Evolutionary conservation across 2,113 vertebrate species (phyloP).

Genomic region (Psittacara wagleri): DNA sequence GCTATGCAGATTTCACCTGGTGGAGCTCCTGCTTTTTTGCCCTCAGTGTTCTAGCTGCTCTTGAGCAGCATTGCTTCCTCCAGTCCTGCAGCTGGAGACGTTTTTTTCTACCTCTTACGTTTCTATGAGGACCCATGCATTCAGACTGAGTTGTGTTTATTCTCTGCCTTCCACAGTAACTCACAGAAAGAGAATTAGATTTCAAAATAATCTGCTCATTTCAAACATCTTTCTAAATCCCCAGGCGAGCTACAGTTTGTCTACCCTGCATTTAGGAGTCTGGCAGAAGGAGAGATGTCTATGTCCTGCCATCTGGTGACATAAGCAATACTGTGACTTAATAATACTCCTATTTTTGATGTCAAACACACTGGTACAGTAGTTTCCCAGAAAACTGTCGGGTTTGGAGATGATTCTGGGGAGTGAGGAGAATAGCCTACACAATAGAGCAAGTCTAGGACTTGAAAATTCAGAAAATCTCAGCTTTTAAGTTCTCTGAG

Average conservation of each 20-base stretch:
- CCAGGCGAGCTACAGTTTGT: not conserved
- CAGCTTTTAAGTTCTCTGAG: not conserved
- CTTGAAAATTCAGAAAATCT: not conserved
- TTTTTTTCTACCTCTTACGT: not conserved
- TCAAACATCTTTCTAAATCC: not conserved
- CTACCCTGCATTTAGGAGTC: not conserved
- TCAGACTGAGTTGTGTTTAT: not conserved
- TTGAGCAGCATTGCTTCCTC: not conserved
- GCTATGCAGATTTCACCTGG: not conserved
- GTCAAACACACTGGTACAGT: not conserved
- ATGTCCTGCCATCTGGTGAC: not conserved
- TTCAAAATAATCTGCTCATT: not conserved
- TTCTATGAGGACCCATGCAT: not conserved
- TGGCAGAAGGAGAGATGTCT: not conserved
- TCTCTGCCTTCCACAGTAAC: not conserved
- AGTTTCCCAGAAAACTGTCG: not conserved
- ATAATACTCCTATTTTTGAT: not conserved
- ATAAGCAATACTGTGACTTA: not conserved
- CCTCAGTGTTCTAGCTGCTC: not conserved
- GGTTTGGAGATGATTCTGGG: not conserved
- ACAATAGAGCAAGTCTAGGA: not conserved
- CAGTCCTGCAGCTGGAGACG: not conserved
- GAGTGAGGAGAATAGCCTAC: not conserved
- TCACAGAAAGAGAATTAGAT: not conserved
- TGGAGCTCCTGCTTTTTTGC: not conserved